A percentile compares a stretch with the other conserved stretches of the same genome.
These are phyloP conservation scores for Athalia rosae DNA, from an alignment of 2,888 invertebrate genomes.

Conservation along the genomic window DNA sequence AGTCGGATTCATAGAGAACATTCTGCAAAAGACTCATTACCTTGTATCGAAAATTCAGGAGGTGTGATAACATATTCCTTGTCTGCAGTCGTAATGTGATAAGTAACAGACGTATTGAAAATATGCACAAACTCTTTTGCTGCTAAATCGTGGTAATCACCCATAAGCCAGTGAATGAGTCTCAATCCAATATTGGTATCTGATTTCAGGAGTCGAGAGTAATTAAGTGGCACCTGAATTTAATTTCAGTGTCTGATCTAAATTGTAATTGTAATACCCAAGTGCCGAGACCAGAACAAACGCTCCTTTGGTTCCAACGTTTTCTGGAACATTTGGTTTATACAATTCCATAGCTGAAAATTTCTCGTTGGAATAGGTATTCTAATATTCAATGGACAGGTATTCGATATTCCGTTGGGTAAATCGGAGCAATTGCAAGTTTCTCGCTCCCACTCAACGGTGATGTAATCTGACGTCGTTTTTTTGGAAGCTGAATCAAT, in stretches of 20 bases:
- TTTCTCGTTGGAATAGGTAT: slow-evolving; percentile 58
- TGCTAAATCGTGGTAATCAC: slow-evolving; percentile 55
- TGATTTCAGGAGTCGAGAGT: slow-evolving; percentile 48
- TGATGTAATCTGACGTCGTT: slow-evolving; percentile 52
- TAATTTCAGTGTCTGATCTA: neutral
- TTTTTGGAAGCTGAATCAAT: slow-evolving; percentile 55
- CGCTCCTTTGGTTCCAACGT: slow-evolving; percentile 59
- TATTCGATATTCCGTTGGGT: slow-evolving; percentile 37
- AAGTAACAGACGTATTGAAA: slow-evolving; percentile 60
- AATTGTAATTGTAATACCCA: slow-evolving; percentile 54
- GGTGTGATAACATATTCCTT: slow-evolving; percentile 48
- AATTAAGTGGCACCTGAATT: neutral
- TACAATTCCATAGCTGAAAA: slow-evolving; percentile 60
- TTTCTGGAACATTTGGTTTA: slow-evolving; percentile 62
- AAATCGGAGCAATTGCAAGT: slow-evolving; percentile 54
- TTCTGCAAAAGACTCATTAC: slow-evolving; percentile 42
- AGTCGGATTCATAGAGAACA: neutral
- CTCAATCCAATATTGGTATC: slow-evolving; percentile 64
- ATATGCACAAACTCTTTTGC: slow-evolving; percentile 61
- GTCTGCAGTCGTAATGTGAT: slow-evolving; percentile 52
- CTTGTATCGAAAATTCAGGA: slow-evolving; percentile 52
- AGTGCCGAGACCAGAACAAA: slow-evolving; percentile 64
- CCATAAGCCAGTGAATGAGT: slow-evolving; percentile 64
- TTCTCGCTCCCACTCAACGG: slow-evolving; percentile 51
- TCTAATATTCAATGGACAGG: slow-evolving; percentile 55